phyloP scores from a whole-genome alignment of 1,140 invertebrate genomes.

The Phymastichus coffea region DNA sequence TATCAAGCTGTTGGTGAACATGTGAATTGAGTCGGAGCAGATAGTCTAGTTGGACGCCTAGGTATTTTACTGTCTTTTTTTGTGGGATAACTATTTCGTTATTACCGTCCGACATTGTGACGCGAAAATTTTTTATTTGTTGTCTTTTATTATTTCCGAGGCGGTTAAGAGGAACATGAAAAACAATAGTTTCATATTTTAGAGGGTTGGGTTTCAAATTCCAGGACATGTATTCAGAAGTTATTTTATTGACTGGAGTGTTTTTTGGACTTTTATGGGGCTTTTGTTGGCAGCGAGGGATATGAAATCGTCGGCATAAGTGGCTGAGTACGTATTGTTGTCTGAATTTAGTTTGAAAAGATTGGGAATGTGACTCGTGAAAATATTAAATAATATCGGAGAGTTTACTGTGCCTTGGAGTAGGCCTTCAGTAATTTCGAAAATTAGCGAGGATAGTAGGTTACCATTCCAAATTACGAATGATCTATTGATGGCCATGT shows the following conservation, averaged over 20 bases:
- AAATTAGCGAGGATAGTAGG: not conserved
- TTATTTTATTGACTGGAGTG: conserved; percentile 16
- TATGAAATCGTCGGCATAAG: conserved; percentile 29
- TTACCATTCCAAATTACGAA: not conserved
- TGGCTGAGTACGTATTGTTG: not conserved
- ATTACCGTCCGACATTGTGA: no score
- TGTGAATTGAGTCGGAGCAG: no score
- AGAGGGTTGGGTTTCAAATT: no score
- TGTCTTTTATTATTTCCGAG: no score
- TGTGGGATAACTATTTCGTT: no score
- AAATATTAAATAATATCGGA: conserved; percentile 29
- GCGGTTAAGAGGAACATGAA: no score
- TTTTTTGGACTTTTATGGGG: not conserved
- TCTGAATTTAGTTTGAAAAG: conserved; percentile 5
- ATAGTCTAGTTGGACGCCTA: no score
- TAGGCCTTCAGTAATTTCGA: conserved; percentile 24
- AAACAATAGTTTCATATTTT: no score
- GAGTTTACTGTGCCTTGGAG: conserved; percentile 33
- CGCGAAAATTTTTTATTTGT: no score
- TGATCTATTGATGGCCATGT: not conserved
- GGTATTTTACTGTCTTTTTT: no score
- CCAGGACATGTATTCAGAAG: conserved; percentile 22
- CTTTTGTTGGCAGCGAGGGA: not conserved
- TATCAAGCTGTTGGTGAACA: no score
- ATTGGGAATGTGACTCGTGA: not conserved